phyloP scores from a whole-genome alignment of 2,113 vertebrate genomes.

The Odontophorus gujanensis region DNA sequence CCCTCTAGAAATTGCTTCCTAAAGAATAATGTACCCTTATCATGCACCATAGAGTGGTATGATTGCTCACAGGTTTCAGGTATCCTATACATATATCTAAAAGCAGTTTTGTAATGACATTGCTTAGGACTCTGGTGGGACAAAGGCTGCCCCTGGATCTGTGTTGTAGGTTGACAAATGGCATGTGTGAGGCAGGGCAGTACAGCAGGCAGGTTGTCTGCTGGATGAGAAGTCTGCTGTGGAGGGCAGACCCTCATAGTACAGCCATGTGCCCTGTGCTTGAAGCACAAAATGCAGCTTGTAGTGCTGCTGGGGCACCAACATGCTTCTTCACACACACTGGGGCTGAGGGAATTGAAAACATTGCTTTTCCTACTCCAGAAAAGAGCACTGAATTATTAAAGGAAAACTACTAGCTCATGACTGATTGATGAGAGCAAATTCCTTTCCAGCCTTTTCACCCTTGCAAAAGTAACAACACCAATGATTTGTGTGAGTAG shows the following conservation, averaged over 20 bases:
- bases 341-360: neutral
- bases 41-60: neutral
- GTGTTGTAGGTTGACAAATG: neutral
- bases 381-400: neutral
- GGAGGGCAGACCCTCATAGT: neutral
- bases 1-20: neutral
- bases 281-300: neutral
- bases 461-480: neutral
- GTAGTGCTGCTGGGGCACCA: accelerated
- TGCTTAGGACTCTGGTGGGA: neutral
- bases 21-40: neutral
- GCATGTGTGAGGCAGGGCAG: neutral
- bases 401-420: neutral
- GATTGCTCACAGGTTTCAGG: neutral
- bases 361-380: neutral
- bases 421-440: constrained; percentile 3
- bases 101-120: neutral
- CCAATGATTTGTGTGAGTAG: neutral
- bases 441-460: neutral
- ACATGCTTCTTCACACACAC: accelerated
- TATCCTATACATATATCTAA: neutral
- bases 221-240: neutral
- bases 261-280: accelerated
- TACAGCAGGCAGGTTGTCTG: neutral
- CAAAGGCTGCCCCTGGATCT: neutral